phyloP scores from a whole-genome alignment of 2,797 vertebrate species.

The Aeoliscus strigatus region DNA sequence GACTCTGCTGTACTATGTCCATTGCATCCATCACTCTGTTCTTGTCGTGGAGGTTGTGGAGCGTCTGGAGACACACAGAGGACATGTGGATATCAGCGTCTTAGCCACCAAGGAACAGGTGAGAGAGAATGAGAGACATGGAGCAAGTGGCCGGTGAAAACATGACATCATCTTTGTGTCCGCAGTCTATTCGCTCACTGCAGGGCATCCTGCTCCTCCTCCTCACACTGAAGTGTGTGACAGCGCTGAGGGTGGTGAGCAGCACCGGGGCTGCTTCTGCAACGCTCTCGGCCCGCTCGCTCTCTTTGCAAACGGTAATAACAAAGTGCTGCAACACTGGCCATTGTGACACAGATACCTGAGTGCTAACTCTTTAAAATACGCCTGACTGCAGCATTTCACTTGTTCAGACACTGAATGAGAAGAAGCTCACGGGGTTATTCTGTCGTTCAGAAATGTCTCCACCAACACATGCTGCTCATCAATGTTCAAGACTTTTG shows the following conservation, averaged over 20 bases:
- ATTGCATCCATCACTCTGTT: slow-evolving; percentile 46
- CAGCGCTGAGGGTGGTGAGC: slow-evolving; percentile 45
- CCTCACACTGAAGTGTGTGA: slow-evolving; percentile 62
- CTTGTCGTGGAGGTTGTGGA: slow-evolving; percentile 51
- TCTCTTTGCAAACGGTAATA: slow-evolving; percentile 69
- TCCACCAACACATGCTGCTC: no score
- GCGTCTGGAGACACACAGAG: slow-evolving; percentile 59
- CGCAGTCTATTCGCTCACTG: slow-evolving; percentile 65
- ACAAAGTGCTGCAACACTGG: neutral
- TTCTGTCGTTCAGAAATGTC: no score
- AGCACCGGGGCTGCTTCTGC: slow-evolving; percentile 28
- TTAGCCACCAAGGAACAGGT: slow-evolving; percentile 74
- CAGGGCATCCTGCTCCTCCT: slow-evolving; percentile 68
- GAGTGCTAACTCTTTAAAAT: neutral
- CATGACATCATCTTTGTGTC: slow-evolving; percentile 14
- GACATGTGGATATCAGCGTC: slow-evolving; percentile 58
- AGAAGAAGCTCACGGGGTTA: no score
- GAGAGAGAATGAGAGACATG: slow-evolving; percentile 16
- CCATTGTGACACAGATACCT: neutral
- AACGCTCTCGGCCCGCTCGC: slow-evolving; percentile 31
- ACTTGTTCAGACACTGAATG: no score
- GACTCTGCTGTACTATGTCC: slow-evolving; percentile 53
- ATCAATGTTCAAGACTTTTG: no score
- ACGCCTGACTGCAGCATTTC: no score
- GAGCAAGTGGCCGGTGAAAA: no score